phyloP scores from a whole-genome alignment of 2,888 invertebrate species.

The Caenorhabditis plicata region DNA sequence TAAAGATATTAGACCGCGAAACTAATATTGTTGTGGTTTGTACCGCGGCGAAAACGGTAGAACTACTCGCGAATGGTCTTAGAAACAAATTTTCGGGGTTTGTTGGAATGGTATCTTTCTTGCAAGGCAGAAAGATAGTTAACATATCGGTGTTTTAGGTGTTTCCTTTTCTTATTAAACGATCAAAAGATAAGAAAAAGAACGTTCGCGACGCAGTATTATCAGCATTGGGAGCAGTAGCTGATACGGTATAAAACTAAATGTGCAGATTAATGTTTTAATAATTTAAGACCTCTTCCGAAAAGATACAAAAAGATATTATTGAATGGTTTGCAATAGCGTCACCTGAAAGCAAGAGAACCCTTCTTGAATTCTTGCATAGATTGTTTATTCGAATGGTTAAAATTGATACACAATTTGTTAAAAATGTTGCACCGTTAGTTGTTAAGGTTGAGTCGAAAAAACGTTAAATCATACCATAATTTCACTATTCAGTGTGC shows the following conservation, averaged over 20 bases:
- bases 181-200: conserved; percentile 94
- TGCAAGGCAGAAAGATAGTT: neutral
- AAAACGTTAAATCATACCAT: neutral
- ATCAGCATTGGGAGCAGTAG: conserved; percentile 87
- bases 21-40: conserved; percentile 89
- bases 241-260: conserved; percentile 72
- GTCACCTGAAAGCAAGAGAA: conserved; percentile 31
- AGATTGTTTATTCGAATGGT: conserved; percentile 6
- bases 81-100: conserved; percentile 85
- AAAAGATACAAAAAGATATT: conserved; percentile 26
- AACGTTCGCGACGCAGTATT: conserved; percentile 82
- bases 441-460: conserved; percentile 9
- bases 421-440: conserved; percentile 16
- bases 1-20: conserved; percentile 84
- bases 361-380: conserved; percentile 17
- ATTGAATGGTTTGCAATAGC: conserved; percentile 27
- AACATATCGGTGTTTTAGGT: conserved; percentile 27
- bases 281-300: conserved; percentile 13
- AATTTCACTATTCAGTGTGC: conserved; percentile 24
- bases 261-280: neutral
- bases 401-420: conserved; percentile 15
- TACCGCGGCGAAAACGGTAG: conserved; percentile 80
- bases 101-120: conserved; percentile 69
- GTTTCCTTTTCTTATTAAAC: conserved; percentile 78
- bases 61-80: conserved; percentile 80